Evolutionary conservation across 1,140 invertebrate genomes (phyloP).

Genomic region (Rhagoletis pomonella): DNA sequence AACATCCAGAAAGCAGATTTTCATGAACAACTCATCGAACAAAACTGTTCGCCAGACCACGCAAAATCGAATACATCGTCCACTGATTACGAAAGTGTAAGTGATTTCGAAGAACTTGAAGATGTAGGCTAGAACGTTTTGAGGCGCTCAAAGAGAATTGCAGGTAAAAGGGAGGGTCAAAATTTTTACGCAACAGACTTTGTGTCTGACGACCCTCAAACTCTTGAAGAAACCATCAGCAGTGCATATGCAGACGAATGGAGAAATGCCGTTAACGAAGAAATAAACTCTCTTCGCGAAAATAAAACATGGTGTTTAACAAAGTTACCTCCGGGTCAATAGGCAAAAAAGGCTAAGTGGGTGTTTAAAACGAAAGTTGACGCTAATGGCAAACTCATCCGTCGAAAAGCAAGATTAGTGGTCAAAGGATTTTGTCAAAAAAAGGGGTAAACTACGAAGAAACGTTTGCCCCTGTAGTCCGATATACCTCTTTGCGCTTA

Average conservation of each 20-base stretch:
- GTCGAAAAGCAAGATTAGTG: constrained; percentile 72
- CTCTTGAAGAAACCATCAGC: too few relatives aligned
- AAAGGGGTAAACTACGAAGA: constrained; percentile 69
- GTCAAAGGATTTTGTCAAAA: constrained; percentile 67
- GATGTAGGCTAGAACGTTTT: neutral
- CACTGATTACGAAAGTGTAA: neutral
- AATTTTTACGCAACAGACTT: neutral
- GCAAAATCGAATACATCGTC: neutral
- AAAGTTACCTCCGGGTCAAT: neutral
- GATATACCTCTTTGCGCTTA: constrained; percentile 55
- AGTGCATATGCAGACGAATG: neutral
- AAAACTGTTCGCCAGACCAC: neutral
- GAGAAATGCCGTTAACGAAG: neutral
- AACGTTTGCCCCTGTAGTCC: constrained; percentile 62
- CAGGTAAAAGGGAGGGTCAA: neutral
- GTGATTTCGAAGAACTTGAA: neutral
- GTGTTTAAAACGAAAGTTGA: constrained; percentile 3
- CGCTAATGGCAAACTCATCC: neutral
- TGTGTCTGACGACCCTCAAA: too few relatives aligned
- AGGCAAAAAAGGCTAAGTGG: neutral
- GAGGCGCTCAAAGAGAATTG: too few relatives aligned
- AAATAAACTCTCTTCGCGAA: constrained; percentile 9
- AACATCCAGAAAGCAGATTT: neutral
- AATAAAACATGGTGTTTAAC: too few relatives aligned
- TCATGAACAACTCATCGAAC: neutral